Evolutionary conservation across 2,113 vertebrate genomes (phyloP).

Genomic region (Malurus melanocephalus): DNA sequence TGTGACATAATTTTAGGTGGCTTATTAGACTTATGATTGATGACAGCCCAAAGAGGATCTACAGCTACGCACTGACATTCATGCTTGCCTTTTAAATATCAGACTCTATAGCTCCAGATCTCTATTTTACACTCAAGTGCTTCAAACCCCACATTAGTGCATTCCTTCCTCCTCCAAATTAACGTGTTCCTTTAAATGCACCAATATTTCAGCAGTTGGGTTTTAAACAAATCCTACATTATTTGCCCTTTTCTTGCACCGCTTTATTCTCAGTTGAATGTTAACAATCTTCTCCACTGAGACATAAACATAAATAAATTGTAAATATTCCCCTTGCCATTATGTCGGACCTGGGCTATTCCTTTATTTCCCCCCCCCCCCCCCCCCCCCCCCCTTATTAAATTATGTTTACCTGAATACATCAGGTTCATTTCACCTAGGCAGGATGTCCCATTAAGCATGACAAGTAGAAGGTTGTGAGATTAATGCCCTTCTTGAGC

Average conservation of each 20-base stretch:
- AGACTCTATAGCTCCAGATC: slow-evolving; percentile 49
- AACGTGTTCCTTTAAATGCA: background rate
- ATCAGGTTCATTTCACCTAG: slow-evolving; percentile 82
- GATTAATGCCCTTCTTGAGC: slow-evolving; percentile 82
- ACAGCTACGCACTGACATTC: slow-evolving; percentile 74
- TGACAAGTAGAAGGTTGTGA: slow-evolving; percentile 78
- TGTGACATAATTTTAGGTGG: slow-evolving; percentile 71
- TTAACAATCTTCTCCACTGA: background rate
- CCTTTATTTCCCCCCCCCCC: slow-evolving; percentile 45
- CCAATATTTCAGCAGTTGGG: background rate
- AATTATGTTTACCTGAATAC: slow-evolving; percentile 84
- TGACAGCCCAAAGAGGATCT: slow-evolving; percentile 72
- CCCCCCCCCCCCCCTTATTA: slow-evolving; percentile 68
- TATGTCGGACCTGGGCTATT: slow-evolving; percentile 25
- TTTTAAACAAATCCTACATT: slow-evolving; percentile 5
- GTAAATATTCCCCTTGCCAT: slow-evolving; percentile 44
- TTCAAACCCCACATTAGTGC: slow-evolving; percentile 33
- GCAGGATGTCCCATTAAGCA: slow-evolving; percentile 82
- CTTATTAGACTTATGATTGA: slow-evolving; percentile 79
- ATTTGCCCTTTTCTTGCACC: background rate
- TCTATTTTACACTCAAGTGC: slow-evolving; percentile 70
- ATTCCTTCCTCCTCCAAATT: slow-evolving; percentile 37
- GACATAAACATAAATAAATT: slow-evolving; percentile 35
- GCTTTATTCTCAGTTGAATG: background rate
- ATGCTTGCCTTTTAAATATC: slow-evolving; percentile 74